Conservation (phyloP, 1,140 invertebrate genomes). For the Himalopsyche phryganea region DNA sequence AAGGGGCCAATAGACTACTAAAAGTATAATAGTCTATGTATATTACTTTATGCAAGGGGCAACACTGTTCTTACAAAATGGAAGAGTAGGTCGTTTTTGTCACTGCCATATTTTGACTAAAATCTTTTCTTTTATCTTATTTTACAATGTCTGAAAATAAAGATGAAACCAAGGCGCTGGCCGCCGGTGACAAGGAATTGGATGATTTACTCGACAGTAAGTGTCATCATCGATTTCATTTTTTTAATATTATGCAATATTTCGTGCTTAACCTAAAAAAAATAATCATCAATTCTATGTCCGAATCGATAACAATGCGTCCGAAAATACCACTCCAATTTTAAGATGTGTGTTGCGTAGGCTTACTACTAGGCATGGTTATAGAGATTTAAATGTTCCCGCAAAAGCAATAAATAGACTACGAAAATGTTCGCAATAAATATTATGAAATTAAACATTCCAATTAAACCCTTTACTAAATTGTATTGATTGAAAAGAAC, state of each 20-base stretch:
- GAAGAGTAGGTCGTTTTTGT: no score
- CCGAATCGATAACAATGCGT: not conserved
- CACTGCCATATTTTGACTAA: slow-evolving; percentile 6
- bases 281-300: not conserved
- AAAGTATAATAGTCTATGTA: no score
- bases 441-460: no score
- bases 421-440: no score
- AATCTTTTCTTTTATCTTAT: slow-evolving; percentile 13
- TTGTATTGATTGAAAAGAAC: no score
- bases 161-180: slow-evolving; percentile 1
- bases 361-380: no score
- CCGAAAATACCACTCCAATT: not conserved
- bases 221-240: not conserved
- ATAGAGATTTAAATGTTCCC: no score
- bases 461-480: no score
- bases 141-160: slow-evolving; percentile 25
- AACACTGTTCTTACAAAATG: no score
- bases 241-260: slow-evolving; percentile 15
- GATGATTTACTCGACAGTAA: slow-evolving; percentile 18
- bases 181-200: slow-evolving; percentile 12
- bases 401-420: no score
- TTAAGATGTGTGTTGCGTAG: not conserved
- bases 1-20: no score
- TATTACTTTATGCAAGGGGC: no score
- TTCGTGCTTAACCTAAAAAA: slow-evolving; percentile 17